A percentile compares a stretch with the other conserved stretches of the same genome.
These are phyloP conservation scores for Eulimnadia texana DNA, from an alignment of 1,140 invertebrate species.

Conservation along the genomic window DNA sequence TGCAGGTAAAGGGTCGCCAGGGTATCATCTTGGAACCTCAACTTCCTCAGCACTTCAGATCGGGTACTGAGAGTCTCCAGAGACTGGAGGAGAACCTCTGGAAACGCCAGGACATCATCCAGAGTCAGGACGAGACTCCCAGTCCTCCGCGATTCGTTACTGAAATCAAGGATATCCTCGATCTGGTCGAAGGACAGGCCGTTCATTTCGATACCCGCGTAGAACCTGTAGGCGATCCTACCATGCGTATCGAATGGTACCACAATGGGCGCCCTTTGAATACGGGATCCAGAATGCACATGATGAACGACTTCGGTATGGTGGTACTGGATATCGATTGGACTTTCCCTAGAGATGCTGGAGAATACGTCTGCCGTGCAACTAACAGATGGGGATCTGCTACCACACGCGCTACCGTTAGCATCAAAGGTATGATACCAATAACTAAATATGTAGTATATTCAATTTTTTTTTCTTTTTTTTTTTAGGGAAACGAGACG, in stretches of 20 bases:
- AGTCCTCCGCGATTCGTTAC: slow-evolving; percentile 72
- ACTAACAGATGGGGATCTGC: slow-evolving; percentile 72
- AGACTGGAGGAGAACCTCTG: slow-evolving; percentile 76
- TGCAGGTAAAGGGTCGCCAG: slow-evolving; percentile 69
- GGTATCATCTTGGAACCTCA: slow-evolving; percentile 83
- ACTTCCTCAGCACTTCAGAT: slow-evolving; percentile 65
- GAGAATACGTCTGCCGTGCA: slow-evolving; percentile 70
- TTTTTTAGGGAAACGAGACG: slow-evolving; percentile 51
- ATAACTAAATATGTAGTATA: neutral
- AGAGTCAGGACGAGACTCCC: slow-evolving; percentile 61
- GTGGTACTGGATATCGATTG: slow-evolving; percentile 77
- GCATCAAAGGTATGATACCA: neutral
- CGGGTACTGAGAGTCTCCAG: slow-evolving; percentile 74
- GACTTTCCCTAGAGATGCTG: slow-evolving; percentile 65
- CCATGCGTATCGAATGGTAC: slow-evolving; percentile 88
- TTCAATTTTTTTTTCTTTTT: neutral
- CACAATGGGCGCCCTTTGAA: slow-evolving; percentile 76
- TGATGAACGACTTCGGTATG: slow-evolving; percentile 85
- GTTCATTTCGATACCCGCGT: slow-evolving; percentile 84
- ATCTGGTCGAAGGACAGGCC: slow-evolving; percentile 68
- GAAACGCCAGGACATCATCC: slow-evolving; percentile 63
- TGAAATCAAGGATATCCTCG: slow-evolving; percentile 62
- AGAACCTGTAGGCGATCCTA: slow-evolving; percentile 68
- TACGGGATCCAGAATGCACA: slow-evolving; percentile 75
- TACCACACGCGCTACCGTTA: slow-evolving; percentile 63